Evolutionary conservation across 2,797 vertebrate genomes (phyloP).

Genomic region (Gymnoscopelus microlampas): DNA sequence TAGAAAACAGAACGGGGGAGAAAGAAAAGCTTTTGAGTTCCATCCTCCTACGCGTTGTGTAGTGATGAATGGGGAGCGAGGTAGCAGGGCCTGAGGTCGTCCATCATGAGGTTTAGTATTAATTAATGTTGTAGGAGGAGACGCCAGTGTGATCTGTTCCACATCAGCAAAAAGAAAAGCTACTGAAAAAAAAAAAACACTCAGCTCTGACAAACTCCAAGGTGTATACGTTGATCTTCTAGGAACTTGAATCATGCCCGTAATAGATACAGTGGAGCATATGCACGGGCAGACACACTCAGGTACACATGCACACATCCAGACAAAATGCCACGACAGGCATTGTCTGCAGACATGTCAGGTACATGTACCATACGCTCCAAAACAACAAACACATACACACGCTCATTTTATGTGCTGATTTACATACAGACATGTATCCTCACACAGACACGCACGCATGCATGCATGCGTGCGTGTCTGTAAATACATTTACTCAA

Average conservation of each 20-base stretch:
- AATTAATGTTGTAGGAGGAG: slow-evolving; percentile 84
- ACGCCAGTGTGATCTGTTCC: slow-evolving; percentile 67
- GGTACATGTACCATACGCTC: no score
- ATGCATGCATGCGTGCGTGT: background rate
- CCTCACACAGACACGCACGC: background rate
- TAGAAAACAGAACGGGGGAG: slow-evolving; percentile 35
- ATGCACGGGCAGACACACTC: background rate
- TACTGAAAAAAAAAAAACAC: slow-evolving; percentile 28
- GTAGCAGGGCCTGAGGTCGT: slow-evolving; percentile 75
- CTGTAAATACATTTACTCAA: no score
- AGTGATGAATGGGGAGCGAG: slow-evolving; percentile 80
- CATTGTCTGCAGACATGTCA: no score
- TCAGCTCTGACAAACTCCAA: slow-evolving; percentile 32
- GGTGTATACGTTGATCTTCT: slow-evolving; percentile 43
- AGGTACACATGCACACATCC: background rate
- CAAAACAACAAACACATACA: no score
- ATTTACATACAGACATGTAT: no score
- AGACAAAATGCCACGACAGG: no score
- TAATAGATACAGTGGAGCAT: slow-evolving; percentile 28
- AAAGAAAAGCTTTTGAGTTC: slow-evolving; percentile 63
- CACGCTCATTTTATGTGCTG: no score
- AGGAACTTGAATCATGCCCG: slow-evolving; percentile 31
- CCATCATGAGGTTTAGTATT: slow-evolving; percentile 79
- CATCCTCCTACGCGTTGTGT: slow-evolving; percentile 55
- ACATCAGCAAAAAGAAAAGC: slow-evolving; percentile 78